Evolutionary conservation across 2,797 vertebrate genomes (phyloP), one percentile per base, ranked within the genome.

Genomic region (Bovichtus variegatus): DNA sequence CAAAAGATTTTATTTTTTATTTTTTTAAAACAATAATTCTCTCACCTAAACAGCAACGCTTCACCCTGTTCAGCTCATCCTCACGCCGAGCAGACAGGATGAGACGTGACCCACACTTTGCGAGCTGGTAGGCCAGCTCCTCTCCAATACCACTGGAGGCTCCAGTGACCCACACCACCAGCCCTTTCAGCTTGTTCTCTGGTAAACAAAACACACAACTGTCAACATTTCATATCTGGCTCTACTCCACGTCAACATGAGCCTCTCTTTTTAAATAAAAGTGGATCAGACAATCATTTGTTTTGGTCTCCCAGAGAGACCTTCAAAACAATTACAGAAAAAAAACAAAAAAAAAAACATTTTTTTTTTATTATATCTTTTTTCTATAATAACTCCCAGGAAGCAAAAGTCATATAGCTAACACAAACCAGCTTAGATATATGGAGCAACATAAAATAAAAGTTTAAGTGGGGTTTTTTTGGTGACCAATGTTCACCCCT

Each of bases 61-160:
- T 98, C 80, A 99, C 97, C 85, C 96, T 93, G 15, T 96, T 91
- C 23, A 99, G 91, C 83, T 98, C 97, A 3, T 94, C 90, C 72
- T 93, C 93, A 53, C 97, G 95, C 27, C 97, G 95, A 34, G 97
- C 95, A n/a, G 98, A 99, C 63, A 99, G 92, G 59, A 97, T 93
- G 25, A 99, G 94, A 25, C 91, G 88, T 34, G 96, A 95, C 21
- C 97, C 96, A 11, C 96, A 93, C 62, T 89, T 95, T 11, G 97
- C 95, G 5, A 99, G 90, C 90, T 99, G 98, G 87, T 96, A 96
- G 60, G 94, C 93, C 87, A 99, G 47, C 60, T 98, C 98, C 87
- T 99, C 97, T 34, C 98, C 97, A 0, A 99, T 99, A 6, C 98
- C 98, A 74, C 97, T 96, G 2, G 98, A 99, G 2, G 97, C 97